Evolutionary conservation across 2,113 vertebrate species (phyloP).

Genomic region (Corythornis madagascariensis): DNA sequence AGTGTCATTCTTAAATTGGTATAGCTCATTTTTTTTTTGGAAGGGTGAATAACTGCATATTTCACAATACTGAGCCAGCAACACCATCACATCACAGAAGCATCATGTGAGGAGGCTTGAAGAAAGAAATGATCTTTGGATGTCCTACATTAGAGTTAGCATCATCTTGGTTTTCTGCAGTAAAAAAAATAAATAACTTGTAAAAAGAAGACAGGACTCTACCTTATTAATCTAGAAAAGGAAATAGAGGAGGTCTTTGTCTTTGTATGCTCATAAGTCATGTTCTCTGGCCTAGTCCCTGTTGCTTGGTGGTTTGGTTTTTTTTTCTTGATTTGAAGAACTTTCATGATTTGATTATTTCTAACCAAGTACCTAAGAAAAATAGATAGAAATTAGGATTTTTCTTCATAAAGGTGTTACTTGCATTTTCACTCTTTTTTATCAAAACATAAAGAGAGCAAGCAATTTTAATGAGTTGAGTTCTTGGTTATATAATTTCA

Average conservation of each 20-base stretch:
- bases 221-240: background rate
- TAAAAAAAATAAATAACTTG: background rate
- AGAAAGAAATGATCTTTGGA: background rate
- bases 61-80: background rate
- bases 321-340: background rate
- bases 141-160: background rate
- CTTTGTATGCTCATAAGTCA: background rate
- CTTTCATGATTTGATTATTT: background rate
- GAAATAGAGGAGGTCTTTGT: background rate
- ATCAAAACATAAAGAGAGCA: background rate
- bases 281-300: background rate
- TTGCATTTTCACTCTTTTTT: background rate
- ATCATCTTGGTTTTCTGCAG: background rate
- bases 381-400: accelerated
- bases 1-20: background rate
- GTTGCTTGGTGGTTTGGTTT: too few relatives aligned
- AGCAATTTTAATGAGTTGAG: background rate
- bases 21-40: background rate
- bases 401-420: background rate
- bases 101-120: accelerated
- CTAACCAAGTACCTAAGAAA: background rate
- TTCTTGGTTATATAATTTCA: constrained; percentile 29
- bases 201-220: background rate
- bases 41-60: background rate
- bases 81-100: background rate